Base-by-base conservation (phyloP, 2,888 invertebrate species). In the Drosophila prostipennis region DNA sequence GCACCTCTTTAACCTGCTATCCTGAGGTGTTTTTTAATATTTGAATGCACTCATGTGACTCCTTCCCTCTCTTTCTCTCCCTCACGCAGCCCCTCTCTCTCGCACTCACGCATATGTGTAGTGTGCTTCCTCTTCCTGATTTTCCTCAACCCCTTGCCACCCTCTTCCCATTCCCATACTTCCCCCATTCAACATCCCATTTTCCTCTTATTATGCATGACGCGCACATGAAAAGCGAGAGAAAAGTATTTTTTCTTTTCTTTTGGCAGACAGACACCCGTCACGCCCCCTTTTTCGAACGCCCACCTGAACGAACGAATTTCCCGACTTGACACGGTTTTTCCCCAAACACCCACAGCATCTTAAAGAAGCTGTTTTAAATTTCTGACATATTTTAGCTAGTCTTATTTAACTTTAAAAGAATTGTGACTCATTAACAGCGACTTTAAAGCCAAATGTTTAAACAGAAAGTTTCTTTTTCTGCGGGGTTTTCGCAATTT, bases 261-360 rank as follows among this genome's bases (percentile, higher is more conserved):
- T 80, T 57, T 60, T 72, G 76, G 67, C 67, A 79, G 64, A 55
- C 51, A 48, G 46, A 8, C 54, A 13, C 39, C 39, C 23, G n/a
- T 23, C 49, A 54, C 36, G 34, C 56, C 40, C 36, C 29, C 49
- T 39, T 29, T 52, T 52, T 55, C 34, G n/a, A 36, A 19, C 70
- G 55, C 67, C 63, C 70, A 70, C 72, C 69, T 67, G 70, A 59
- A 72, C 51, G 69, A 59, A 72, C 54, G 72, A 80, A 72, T 84
- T 81, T 81, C 75, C 60, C 73, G 85, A 87, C 75, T 84, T 84
- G 89, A 84, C 83, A 84, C 72, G 79, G 77, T 89, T 84, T 86
- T 87, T n/a, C n/a, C 78, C 46, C 69, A 39, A 39, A 52, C 63
- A 63, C n/a, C 65, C 61, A 49, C 55, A 40, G n/a, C 48, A 37